These are phyloP conservation scores for Thereva nobilitata DNA, from an alignment of 2,888 invertebrate species.

Conservation along the genomic window DNA sequence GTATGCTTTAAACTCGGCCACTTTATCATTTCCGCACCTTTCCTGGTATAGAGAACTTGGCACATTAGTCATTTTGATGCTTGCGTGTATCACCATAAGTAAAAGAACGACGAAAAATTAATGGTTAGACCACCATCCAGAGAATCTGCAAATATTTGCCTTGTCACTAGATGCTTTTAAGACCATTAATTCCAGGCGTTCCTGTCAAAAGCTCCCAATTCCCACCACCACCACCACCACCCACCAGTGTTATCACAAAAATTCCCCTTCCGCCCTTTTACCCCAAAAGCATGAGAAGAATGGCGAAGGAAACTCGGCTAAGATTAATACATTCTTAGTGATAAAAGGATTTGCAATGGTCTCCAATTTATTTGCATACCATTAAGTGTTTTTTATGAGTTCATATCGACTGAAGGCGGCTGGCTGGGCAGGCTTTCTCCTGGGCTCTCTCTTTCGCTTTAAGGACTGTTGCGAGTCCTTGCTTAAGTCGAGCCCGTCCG, in stretches of 20 bases:
- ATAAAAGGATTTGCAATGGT: conserved; percentile 37
- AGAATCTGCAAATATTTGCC: conserved; percentile 40
- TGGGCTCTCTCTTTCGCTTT: conserved; percentile 11
- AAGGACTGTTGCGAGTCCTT: conserved; percentile 5
- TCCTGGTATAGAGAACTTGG: conserved; percentile 11
- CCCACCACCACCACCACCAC: background rate
- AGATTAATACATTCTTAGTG: conserved; percentile 39
- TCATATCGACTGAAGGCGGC: conserved; percentile 10
- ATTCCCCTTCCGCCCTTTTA: background rate
- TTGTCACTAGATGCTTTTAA: conserved; percentile 40
- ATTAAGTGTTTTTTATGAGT: conserved; percentile 16
- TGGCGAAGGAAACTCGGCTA: conserved; percentile 11
- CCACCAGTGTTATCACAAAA: background rate
- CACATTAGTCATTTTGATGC: conserved; percentile 41
- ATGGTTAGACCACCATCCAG: conserved; percentile 28
- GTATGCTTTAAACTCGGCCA: background rate
- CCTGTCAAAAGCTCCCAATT: conserved; percentile 35
- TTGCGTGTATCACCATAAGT: conserved; percentile 37
- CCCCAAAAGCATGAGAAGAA: background rate
- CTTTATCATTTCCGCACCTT: conserved; percentile 28
- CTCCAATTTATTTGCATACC: conserved; percentile 37
- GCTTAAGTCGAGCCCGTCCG: conserved; percentile 7
- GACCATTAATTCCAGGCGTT: conserved; percentile 38
- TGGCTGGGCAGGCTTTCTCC: background rate
- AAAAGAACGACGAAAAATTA: conserved; percentile 32